Evolutionary conservation across 2,888 invertebrate species (phyloP), one percentile per base, ranked within the genome.

Genomic region (Trissolcus brochymenae): DNA sequence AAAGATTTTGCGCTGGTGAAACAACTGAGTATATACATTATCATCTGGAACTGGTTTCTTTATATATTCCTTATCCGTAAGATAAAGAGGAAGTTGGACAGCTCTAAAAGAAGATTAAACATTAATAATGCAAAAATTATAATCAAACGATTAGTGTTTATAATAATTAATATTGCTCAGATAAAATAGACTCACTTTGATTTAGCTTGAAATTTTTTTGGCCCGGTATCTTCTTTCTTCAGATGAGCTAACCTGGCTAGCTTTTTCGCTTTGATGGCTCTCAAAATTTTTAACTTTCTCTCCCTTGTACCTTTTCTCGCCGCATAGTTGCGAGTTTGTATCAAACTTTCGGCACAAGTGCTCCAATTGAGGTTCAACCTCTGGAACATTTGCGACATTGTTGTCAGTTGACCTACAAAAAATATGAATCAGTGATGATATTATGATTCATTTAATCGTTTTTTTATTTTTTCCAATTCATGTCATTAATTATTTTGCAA

Each of bases 271-370:
- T 94, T 94, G 40, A 92, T 91, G 29, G 94, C 93, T 90, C 95
- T 95, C 83, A 94, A 89, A 66, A 94, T 94, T 60, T 92, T 92
- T 35, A 93, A 93, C 82, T 93, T 94, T 59, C 94, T 93, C 57
- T 94, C 95, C 79, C 96, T 92, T 2, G 95, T 96, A 60, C 96
- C 95, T 89, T 94, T 96, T 78, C 96, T 92, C 0, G 96, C 96
- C 4, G 95, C 95, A 90, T 94, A 94, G 80, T 91, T 82, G 59
- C 89, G 83, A 13, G 80, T 76, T 81, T 87, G 88, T 13, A 72
- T 56, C 6, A 76, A 41, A 40, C 25, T 70, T 70, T 73, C 77
- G 25, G 68, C 6, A 54, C 57, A 57, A 40, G 9, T 43, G n/a
- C 14, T 77, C 67, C 72, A 67, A 9, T 67, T 57, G 14, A 77